phyloP scores from a whole-genome alignment of 2,888 invertebrate species.

The Tiphia femorata region DNA sequence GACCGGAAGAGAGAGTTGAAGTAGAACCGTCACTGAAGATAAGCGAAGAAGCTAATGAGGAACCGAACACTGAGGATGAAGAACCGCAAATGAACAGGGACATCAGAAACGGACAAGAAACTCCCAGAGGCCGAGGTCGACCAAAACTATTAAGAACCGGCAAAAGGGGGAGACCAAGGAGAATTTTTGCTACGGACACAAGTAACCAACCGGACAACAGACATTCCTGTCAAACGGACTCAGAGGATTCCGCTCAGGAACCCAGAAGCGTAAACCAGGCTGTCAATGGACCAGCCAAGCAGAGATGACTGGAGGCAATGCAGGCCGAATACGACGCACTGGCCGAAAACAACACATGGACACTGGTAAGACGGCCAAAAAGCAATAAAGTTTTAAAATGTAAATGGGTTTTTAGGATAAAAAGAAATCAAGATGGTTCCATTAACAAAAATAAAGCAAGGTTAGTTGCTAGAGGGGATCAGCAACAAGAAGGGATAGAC shows the following conservation, averaged over 20 bases:
- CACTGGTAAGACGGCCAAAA: background rate
- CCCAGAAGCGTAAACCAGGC: conserved; percentile 4
- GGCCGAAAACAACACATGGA: conserved; percentile 3
- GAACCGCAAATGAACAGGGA: background rate
- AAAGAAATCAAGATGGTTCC: conserved; percentile 1
- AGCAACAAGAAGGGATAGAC: background rate
- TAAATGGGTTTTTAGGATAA: conserved; percentile 6
- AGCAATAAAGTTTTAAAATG: background rate
- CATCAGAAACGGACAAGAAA: background rate
- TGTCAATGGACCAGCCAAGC: conserved; percentile 2
- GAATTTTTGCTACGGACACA: too few relatives aligned
- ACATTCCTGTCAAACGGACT: background rate
- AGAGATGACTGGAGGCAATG: conserved; percentile 18
- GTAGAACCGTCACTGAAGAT: too few relatives aligned
- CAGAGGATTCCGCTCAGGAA: background rate
- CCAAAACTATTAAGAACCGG: background rate
- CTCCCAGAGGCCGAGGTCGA: background rate
- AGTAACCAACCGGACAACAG: background rate
- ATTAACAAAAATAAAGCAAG: conserved; percentile 3
- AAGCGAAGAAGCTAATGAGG: background rate
- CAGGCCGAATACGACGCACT: conserved; percentile 14
- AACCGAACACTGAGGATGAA: background rate
- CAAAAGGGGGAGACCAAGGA: background rate
- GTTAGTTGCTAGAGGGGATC: background rate
- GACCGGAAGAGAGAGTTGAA: background rate